Base-by-base conservation (phyloP, 2,888 invertebrate species). In the Drepanosiphum platanoidis region DNA sequence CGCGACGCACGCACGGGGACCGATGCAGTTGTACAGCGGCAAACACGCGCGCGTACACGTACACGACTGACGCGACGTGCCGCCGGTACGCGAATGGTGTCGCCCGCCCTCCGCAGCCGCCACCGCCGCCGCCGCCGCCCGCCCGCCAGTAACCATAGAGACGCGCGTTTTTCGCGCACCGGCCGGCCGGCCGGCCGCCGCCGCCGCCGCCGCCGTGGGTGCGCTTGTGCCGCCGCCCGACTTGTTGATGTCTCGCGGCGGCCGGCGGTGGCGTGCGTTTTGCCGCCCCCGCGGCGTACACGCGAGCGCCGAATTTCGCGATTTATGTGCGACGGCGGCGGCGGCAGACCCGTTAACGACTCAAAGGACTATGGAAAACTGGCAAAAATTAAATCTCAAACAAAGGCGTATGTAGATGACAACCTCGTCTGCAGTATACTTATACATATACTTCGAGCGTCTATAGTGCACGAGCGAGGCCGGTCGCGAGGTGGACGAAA, bases 11-110 rank as follows among this genome's bases (percentile, higher is more conserved):
- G n/a, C n/a, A n/a, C 46, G 46, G 46, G 42, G n/a, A 22, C 22
- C 11, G 42, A 30, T 39, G 64, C 78, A 66, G 22, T 30, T n/a
- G 78, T 32, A 42, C n/a, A 80, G 64, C 82, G 82, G 82, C 82
- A 83, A 83, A 83, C 82, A 64, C 82, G 82, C 74, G 82, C 82
- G 82, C 82, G 83, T 75, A 64, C 83, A 83, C 83, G 83, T 75
- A 75, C 82, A 83, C 83, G 83, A 83, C 83, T 83, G 83, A 83
- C 83, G 66, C 83, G 83, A 83, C 83, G 83, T 83, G 83, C 68
- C 75, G 83, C 68, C 75, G 36, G 83, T 74, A 36, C 34, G 75
- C 83, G 75, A 83, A 75, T 83, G 83, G 36, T 68, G 32, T 72
- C 34, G 66, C n/a, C 75, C 74, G 52, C 42, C 75, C 13, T 30